Conservation (phyloP, 2,888 invertebrate genomes). For the Pteria penguin region DNA sequence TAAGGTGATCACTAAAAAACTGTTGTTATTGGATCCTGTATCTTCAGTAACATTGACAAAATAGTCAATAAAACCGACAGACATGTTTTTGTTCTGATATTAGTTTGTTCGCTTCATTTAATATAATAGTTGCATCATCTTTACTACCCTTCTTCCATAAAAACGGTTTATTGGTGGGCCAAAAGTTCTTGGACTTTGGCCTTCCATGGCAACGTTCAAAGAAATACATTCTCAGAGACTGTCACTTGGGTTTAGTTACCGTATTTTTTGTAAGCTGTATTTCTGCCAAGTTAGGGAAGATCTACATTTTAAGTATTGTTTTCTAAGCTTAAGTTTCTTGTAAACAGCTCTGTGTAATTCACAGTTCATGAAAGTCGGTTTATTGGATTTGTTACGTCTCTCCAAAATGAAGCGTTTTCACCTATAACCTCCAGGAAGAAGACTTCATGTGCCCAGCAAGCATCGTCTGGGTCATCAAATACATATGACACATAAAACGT, state of each 20-base stretch:
- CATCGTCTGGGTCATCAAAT: slow-evolving; percentile 6
- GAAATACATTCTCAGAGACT: slow-evolving; percentile 11
- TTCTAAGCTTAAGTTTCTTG: background rate
- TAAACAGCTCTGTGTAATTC: background rate
- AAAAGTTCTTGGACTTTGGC: slow-evolving; percentile 16
- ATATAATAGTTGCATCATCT: no score
- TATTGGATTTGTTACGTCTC: background rate
- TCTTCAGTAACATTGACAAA: no score
- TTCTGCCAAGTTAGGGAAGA: background rate
- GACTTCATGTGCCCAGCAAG: slow-evolving; percentile 5
- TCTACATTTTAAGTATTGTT: background rate
- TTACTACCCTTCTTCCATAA: no score
- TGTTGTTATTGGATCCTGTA: no score
- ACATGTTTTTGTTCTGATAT: no score
- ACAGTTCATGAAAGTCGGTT: background rate
- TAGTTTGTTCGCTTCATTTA: no score
- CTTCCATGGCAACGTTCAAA: slow-evolving; percentile 27
- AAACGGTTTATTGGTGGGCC: no score
- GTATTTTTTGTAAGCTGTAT: background rate
- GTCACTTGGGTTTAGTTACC: slow-evolving; percentile 20
- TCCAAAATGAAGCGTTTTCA: background rate
- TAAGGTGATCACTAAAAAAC: no score
- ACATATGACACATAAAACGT: background rate
- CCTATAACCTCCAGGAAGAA: background rate
- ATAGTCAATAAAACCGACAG: no score